Conservation (phyloP, 2,888 invertebrate species). For the Glaucopsyche alexis region DNA sequence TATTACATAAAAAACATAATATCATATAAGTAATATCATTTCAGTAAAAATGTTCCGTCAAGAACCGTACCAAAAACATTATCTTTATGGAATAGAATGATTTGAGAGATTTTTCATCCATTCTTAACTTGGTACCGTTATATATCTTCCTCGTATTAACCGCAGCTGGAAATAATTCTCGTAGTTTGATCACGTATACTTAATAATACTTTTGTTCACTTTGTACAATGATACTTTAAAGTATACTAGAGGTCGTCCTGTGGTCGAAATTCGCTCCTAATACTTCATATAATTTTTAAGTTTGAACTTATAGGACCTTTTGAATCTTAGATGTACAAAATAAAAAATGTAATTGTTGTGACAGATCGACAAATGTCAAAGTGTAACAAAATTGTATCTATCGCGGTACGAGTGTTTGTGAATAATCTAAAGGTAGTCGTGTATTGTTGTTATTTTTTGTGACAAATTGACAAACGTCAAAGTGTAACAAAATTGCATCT, state of each 20-base stretch:
- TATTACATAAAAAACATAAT: not conserved
- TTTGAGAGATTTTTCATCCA: constrained; percentile 45
- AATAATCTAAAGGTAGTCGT: too few relatives aligned
- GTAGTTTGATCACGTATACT: constrained; percentile 33
- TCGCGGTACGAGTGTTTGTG: too few relatives aligned
- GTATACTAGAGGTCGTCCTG: not conserved
- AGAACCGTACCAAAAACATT: constrained; percentile 34
- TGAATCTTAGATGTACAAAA: too few relatives aligned
- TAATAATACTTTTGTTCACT: constrained; percentile 19
- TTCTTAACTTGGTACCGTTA: constrained; percentile 39
- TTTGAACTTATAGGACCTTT: too few relatives aligned
- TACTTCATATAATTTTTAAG: too few relatives aligned
- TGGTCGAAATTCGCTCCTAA: too few relatives aligned
- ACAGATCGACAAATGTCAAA: too few relatives aligned
- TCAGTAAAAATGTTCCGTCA: not conserved
- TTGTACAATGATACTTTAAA: not conserved
- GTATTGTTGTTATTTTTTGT: too few relatives aligned
- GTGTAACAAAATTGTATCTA: too few relatives aligned
- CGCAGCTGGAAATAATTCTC: constrained; percentile 33
- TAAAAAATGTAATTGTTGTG: too few relatives aligned
- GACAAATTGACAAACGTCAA: too few relatives aligned
- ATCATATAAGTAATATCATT: constrained; percentile 6
- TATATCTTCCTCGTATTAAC: constrained; percentile 43
- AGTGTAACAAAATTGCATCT: too few relatives aligned
- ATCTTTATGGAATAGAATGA: constrained; percentile 44